Percentiles rank a stretch among this genome's conserved stretches.
Conservation (phyloP, 2,797 vertebrate species). For the Champsocephalus gunnari region DNA sequence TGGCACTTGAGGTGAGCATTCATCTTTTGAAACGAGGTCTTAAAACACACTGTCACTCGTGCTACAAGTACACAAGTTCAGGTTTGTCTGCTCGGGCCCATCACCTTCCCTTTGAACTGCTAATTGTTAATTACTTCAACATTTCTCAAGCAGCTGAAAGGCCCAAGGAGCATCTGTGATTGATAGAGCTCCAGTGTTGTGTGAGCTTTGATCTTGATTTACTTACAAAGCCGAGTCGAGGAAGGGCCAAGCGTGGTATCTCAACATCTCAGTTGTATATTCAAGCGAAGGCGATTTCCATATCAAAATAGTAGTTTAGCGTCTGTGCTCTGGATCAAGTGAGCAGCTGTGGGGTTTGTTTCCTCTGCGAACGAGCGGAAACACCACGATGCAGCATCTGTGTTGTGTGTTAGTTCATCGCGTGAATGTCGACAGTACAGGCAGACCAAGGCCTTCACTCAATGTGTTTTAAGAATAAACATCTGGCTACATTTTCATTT, state of each 20-base stretch:
- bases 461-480: neutral
- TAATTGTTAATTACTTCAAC: slow-evolving; percentile 70
- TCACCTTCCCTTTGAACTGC: slow-evolving; percentile 64
- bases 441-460: neutral
- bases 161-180: slow-evolving; percentile 59
- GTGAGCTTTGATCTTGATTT: slow-evolving; percentile 56
- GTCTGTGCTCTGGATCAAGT: neutral
- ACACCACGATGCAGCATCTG: neutral
- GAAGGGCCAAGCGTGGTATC: slow-evolving; percentile 20
- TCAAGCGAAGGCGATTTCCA: slow-evolving; percentile 21
- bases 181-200: slow-evolving; percentile 38
- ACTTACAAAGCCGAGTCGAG: slow-evolving; percentile 30
- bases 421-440: neutral
- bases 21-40: slow-evolving; percentile 51
- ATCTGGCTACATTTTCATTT: neutral
- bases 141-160: slow-evolving; percentile 54
- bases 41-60: slow-evolving; percentile 58
- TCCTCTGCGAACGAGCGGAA: slow-evolving; percentile 1
- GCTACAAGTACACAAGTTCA: slow-evolving; percentile 32
- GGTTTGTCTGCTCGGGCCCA: slow-evolving; percentile 27
- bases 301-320: slow-evolving; percentile 21
- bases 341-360: slow-evolving; percentile 7
- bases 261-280: slow-evolving; percentile 18
- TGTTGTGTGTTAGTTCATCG: neutral
- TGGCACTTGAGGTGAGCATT: slow-evolving; percentile 30